Evolutionary conservation across 2,888 invertebrate genomes (phyloP).

Genomic region (Caenorhabditis panamensis): DNA sequence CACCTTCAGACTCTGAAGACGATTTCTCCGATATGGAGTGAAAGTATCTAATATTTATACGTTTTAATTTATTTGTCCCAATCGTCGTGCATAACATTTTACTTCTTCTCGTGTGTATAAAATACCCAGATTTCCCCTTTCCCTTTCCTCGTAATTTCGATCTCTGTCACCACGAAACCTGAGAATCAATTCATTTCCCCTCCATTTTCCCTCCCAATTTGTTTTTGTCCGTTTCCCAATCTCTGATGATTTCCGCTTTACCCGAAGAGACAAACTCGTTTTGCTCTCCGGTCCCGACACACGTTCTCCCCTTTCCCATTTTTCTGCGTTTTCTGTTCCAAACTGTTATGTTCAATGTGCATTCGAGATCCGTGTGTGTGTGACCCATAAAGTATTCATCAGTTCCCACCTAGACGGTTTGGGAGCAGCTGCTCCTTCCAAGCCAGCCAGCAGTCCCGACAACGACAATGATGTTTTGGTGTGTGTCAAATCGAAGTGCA

Average conservation of each 20-base stretch:
- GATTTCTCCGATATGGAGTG: neutral
- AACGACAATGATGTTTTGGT: slow-evolving; percentile 53
- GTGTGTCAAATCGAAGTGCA: slow-evolving; percentile 62
- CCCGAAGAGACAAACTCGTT: slow-evolving; percentile 28
- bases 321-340: slow-evolving; percentile 1
- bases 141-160: slow-evolving; percentile 8
- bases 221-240: slow-evolving; percentile 15
- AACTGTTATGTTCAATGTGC: slow-evolving; percentile 4
- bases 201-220: slow-evolving; percentile 4
- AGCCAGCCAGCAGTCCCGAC: slow-evolving; percentile 1
- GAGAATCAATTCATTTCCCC: slow-evolving; percentile 20
- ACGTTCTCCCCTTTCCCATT: neutral
- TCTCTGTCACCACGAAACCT: slow-evolving; percentile 17
- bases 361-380: slow-evolving; percentile 4
- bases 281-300: neutral
- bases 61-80: neutral
- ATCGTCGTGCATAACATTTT: neutral
- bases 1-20: neutral
- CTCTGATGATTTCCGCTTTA: slow-evolving; percentile 30
- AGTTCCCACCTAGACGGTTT: slow-evolving; percentile 1
- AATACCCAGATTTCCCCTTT: slow-evolving; percentile 1
- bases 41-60: too few relatives aligned
- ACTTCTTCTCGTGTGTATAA: neutral
- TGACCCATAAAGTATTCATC: slow-evolving; percentile 7
- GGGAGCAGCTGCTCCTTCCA: neutral